Evolutionary conservation across 2,113 vertebrate genomes (phyloP), one percentile per base, ranked within the genome.

Genomic region (Regulus satrapa): DNA sequence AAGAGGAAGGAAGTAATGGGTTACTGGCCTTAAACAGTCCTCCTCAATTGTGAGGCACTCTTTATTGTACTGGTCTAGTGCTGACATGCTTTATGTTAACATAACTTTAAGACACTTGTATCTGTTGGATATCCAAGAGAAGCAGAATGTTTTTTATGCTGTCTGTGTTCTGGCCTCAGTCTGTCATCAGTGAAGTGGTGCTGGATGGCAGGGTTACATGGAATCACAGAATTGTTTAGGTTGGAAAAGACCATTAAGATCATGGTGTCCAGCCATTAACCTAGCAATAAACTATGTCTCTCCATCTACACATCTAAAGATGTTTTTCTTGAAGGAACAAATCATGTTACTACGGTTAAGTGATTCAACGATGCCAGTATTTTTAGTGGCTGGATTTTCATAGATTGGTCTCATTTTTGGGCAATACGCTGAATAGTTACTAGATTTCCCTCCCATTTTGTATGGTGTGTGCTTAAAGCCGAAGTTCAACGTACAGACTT

Each of bases 371-470:
- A 43, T 80, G 21, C 24, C 9, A 52, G 2, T 26, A 28, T 56
- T 46, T 45, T 59, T 59, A 92, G 43, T 10, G 2, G 5, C 15
- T 79, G 2, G 0, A 62, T 72, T 75, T 32, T 12, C 76, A 7
- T 49, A 38, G 34, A 38, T 67, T 58, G 78, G 12, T 63, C 19
- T 71, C 4, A 10, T n/a, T 68, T 75, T 79, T 83, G 12, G 59
- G 18, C 16, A 46, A 12, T 8, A 19, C 83, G 3, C 32, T 83
- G 23, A 59, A 34, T 15, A 38, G 31, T 78, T 63, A 40, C 12
- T 55, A 58, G 28, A 15, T 51, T 5, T 1, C 5, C 23, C 4
- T 7, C 1, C 4, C 8, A 3, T 32, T 51, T 87, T 67, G 5
- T 49, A 2, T 46, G 7, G 6, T 68, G 20, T 59, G 85, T 51